Evolutionary conservation across 2,797 vertebrate species (phyloP), one percentile per base, ranked within the genome.

Genomic region (Malacoctenus gilli): DNA sequence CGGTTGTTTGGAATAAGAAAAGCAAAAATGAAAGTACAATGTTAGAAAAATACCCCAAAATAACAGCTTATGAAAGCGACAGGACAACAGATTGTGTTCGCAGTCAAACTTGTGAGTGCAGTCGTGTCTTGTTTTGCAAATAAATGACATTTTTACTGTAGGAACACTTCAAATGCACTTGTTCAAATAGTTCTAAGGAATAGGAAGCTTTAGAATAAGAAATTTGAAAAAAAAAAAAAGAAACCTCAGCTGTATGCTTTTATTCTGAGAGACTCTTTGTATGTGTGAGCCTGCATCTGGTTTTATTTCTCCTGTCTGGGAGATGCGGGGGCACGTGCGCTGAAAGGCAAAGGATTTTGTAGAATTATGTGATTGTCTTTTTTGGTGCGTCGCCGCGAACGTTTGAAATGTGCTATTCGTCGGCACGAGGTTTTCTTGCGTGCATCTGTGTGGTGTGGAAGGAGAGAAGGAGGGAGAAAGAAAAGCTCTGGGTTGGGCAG

Each of bases 271-370:
- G 6, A 30, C 8, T 37, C 41, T 23, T 34, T 59, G 30, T 53
- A 30, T 51, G 25, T 22, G 25, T 38, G 13, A 51, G 54, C 31
- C 61, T 51, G 61, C 42, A 38, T 71, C 40, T 71, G 54, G 55
- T 66, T 73, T 65, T 43, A 39, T 73, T 68, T 44, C 22, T 32
- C 12, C 9, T 38, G 8, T 61, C 67, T 68, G 49, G 47, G 41
- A 46, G 19, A 59, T 72, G 79, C 37, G 58, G 60, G 67, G 71
- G 76, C 43, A 53, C 58, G 57, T 50, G 58, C 54, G 69, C 73
- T 72, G 42, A 31, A 65, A 61, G 55, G 65, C 39, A 21, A 13
- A 51, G 62, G 60, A 72, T 78, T 76, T 73, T 65, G 47, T 22
- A 40, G 49, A 69, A 74, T 74, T 54, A 56, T 68, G 56, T 34